Evolutionary conservation across 2,113 vertebrate species (phyloP), one percentile per base, ranked within the genome.

Genomic region (Petrocephalus zakoni): DNA sequence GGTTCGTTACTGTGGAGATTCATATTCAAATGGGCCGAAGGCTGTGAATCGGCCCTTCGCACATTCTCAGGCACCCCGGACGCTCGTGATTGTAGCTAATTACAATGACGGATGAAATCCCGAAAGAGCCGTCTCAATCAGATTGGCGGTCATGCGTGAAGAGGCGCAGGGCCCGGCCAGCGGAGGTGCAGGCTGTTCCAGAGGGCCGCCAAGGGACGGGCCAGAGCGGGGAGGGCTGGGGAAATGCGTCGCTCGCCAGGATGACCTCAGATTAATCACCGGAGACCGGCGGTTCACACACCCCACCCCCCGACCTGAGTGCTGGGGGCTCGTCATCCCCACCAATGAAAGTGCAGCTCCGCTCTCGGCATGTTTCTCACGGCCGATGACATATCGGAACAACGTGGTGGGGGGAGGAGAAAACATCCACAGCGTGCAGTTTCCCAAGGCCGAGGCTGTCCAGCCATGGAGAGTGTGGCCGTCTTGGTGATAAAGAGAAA

Each of bases 61-160:
- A 96, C 96, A 95, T 96, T 97, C 96, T 96, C 96, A 96, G 95
- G 96, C 94, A 95, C 94, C 92, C 95, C 92, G 95, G 95, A 95
- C 96, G 93, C 93, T 95, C 93, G 93, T 95, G 96, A 96, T 97
- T 96, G 97, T 93, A 94, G 96, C 96, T 97, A 97, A 96, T 97
- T 96, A 97, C 96, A 97, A 95, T 96, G 96, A 96, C 93, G 95
- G 94, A 96, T 96, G 96, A 93, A 93, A 94, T 93, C 93, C 93
- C 94, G 93, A 96, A 95, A 94, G 95, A 93, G 95, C 90, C 90
- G 58, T 90, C 95, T 97, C 96, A 96, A 96, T 97, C 96, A 96
- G 94, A 94, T 95, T 94, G 94, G 81, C 94, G 94, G 93, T 96
- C 96, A 95, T 93, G 96, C 96, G 93, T 96, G 96, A 96, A 96